Conservation (phyloP, 2,888 invertebrate genomes). For the Drosophila setosimentum region DNA sequence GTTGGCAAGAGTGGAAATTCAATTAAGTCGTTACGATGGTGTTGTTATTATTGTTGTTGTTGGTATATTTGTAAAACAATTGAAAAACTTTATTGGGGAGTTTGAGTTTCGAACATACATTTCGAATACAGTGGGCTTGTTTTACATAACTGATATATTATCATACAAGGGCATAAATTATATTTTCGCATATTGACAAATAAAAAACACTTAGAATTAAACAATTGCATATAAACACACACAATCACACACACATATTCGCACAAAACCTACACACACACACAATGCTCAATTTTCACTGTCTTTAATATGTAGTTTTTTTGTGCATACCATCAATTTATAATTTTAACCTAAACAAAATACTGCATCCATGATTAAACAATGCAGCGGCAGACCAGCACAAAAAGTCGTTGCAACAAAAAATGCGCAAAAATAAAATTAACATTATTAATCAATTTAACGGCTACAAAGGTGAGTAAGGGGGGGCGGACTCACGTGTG, state of each 20-base stretch:
- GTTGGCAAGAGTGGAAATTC: slow-evolving; percentile 56
- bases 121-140: slow-evolving; percentile 24
- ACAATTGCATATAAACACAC: slow-evolving; percentile 37
- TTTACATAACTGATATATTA: slow-evolving; percentile 67
- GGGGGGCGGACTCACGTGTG: slow-evolving; percentile 27
- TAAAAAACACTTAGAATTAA: slow-evolving; percentile 65
- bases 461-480: slow-evolving; percentile 56
- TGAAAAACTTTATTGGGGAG: slow-evolving; percentile 76
- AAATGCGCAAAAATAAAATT: background rate
- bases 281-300: slow-evolving; percentile 8
- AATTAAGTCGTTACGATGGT: slow-evolving; percentile 50
- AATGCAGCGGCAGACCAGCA: slow-evolving; percentile 31
- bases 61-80: slow-evolving; percentile 74
- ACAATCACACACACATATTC: slow-evolving; percentile 9
- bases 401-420: slow-evolving; percentile 68
- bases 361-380: slow-evolving; percentile 49
- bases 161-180: slow-evolving; percentile 74
- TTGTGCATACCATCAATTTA: slow-evolving; percentile 44
- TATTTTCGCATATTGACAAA: slow-evolving; percentile 56
- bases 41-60: slow-evolving; percentile 26
- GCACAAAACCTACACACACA: slow-evolving; percentile 22
- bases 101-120: slow-evolving; percentile 44
- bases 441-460: slow-evolving; percentile 53
- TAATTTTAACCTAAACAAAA: slow-evolving; percentile 54
- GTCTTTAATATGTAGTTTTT: slow-evolving; percentile 39